Evolutionary conservation across 2,888 invertebrate genomes (phyloP).

Genomic region (Protula sp.): DNA sequence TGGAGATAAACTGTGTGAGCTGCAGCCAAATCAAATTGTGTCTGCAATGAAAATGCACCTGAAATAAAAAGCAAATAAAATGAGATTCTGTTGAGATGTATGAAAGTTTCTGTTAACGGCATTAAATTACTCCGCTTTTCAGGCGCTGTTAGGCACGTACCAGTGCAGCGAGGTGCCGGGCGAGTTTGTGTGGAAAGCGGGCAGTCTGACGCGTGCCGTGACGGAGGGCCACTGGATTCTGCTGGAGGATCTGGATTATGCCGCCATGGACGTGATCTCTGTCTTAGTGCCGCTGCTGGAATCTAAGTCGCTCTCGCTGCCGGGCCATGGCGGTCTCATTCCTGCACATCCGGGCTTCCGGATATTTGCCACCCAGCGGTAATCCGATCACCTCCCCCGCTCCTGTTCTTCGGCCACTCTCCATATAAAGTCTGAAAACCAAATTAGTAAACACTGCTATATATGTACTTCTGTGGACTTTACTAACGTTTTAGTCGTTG

Average conservation of each 20-base stretch:
- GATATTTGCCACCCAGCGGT: slow-evolving; percentile 80
- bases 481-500: too few species aligned
- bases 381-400: background rate
- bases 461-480: background rate
- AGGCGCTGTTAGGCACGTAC: slow-evolving; percentile 82
- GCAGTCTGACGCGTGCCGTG: slow-evolving; percentile 73
- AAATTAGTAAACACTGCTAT: background rate
- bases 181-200: slow-evolving; percentile 93
- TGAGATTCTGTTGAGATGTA: too few species aligned
- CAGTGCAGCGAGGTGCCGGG: slow-evolving; percentile 94
- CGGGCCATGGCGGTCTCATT: slow-evolving; percentile 80
- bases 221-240: slow-evolving; percentile 70
- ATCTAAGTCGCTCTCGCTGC: slow-evolving; percentile 73
- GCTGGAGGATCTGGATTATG: slow-evolving; percentile 91
- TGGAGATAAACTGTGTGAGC: too few species aligned
- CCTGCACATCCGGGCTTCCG: slow-evolving; percentile 81
- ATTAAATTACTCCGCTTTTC: too few species aligned
- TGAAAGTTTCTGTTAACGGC: too few species aligned
- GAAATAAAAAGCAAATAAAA: too few species aligned
- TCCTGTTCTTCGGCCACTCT: background rate
- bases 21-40: too few species aligned
- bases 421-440: background rate
- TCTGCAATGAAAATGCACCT: too few species aligned
- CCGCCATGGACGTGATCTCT: slow-evolving; percentile 86
- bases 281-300: slow-evolving; percentile 80